phyloP scores from a whole-genome alignment of 1,140 invertebrate genomes.

The Drosophila burlai region DNA sequence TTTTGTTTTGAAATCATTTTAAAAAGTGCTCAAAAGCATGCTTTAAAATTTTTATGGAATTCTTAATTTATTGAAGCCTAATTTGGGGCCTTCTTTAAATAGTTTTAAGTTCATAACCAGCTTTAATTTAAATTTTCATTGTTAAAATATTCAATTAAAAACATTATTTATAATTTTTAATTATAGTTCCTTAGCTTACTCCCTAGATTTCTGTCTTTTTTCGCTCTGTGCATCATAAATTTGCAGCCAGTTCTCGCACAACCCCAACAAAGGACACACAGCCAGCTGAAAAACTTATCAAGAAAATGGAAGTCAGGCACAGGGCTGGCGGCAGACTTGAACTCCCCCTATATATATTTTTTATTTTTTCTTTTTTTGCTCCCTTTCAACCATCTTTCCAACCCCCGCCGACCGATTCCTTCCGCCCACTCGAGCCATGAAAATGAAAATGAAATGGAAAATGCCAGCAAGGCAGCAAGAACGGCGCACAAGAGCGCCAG shows the following conservation, averaged over 20 bases:
- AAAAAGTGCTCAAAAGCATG: not conserved
- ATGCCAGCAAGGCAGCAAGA: constrained; percentile 44
- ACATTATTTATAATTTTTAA: not conserved
- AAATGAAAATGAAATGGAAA: constrained; percentile 47
- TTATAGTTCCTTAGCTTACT: not conserved
- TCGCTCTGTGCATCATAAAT: constrained; percentile 46
- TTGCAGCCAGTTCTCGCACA: constrained; percentile 33
- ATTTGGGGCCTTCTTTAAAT: not conserved
- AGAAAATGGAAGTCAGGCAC: constrained; percentile 75
- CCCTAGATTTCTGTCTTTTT: not conserved
- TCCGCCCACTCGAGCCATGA: constrained; percentile 50
- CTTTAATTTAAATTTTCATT: not conserved
- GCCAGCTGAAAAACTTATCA: constrained; percentile 67
- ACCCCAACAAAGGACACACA: constrained; percentile 55
- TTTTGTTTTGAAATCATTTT: not conserved
- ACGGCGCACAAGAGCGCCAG: constrained; percentile 17
- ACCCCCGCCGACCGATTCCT: constrained; percentile 28
- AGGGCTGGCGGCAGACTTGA: constrained; percentile 31
- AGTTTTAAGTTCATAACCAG: not conserved
- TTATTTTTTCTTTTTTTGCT: not conserved
- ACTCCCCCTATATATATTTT: constrained; percentile 20
- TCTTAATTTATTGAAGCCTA: not conserved
- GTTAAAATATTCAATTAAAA: too few relatives aligned
- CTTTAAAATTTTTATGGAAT: not conserved
- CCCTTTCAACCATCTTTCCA: constrained; percentile 19